phyloP scores from a whole-genome alignment of 2,797 vertebrate genomes.

The Pseudotriccus pelzelni region DNA sequence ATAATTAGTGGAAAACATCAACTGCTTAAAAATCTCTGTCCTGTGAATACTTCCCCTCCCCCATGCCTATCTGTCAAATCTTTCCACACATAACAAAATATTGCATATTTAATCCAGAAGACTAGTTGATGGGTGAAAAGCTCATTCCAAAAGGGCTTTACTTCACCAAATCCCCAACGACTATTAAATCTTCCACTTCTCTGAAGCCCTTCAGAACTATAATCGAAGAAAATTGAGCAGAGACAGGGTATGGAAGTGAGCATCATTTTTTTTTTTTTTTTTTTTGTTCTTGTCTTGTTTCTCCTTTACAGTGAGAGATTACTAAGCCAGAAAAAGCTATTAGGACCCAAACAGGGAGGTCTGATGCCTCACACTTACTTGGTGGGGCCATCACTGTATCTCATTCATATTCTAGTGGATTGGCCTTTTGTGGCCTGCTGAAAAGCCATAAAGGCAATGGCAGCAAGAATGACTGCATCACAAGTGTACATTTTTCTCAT shows the following conservation, averaged over 20 bases:
- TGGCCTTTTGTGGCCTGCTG: constrained; percentile 60
- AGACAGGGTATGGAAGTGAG: neutral
- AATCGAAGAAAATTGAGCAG: neutral
- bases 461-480: constrained; percentile 60
- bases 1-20: neutral
- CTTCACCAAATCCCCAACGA: neutral
- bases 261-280: constrained; percentile 34
- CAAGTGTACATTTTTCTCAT: constrained; percentile 36
- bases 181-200: constrained; percentile 33
- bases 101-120: neutral
- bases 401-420: constrained; percentile 65
- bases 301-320: constrained; percentile 48
- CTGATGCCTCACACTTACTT: constrained; percentile 40
- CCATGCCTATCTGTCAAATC: neutral
- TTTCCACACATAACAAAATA: neutral
- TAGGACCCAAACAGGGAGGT: constrained; percentile 40
- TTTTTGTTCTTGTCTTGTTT: neutral
- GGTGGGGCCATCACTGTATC: neutral
- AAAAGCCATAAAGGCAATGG: constrained; percentile 55
- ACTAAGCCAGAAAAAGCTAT: constrained; percentile 63
- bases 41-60: neutral
- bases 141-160: neutral
- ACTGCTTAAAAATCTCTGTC: neutral
- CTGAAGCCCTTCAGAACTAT: neutral
- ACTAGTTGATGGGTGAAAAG: neutral